Conservation (phyloP, 2,113 vertebrate species). For the Pterocles burchelli region DNA sequence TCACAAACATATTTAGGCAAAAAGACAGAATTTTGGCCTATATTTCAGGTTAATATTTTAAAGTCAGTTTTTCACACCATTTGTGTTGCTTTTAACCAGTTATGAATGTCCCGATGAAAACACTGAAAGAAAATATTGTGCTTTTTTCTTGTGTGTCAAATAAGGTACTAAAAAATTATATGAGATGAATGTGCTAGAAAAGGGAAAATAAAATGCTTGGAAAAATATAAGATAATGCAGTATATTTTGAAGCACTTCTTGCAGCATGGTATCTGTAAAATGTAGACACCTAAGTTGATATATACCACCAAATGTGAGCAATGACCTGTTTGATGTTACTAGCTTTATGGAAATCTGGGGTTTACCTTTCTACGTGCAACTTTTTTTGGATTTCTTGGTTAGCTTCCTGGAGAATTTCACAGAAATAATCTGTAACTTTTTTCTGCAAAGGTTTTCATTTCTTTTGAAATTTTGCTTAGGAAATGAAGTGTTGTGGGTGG, state of each 20-base stretch:
- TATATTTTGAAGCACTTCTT: not conserved
- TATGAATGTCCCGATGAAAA: not conserved
- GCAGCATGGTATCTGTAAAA: not conserved
- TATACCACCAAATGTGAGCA: not conserved
- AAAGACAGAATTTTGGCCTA: not conserved
- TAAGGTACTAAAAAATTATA: not conserved
- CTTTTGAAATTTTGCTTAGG: not conserved
- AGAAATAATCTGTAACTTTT: not conserved
- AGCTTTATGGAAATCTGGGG: not conserved
- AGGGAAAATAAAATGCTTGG: not conserved
- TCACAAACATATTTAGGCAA: not conserved
- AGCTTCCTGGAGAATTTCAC: not conserved
- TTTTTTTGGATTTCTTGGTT: not conserved
- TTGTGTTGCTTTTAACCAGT: not conserved
- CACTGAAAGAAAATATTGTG: not conserved
- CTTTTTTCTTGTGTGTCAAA: not conserved
- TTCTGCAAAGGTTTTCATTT: not conserved
- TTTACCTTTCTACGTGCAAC: not conserved
- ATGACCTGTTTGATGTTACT: not conserved
- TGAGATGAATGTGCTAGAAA: not conserved
- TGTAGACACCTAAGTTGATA: not conserved
- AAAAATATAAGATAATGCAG: not conserved
- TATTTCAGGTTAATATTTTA: not conserved
- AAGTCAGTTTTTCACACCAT: not conserved
- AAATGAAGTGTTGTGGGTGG: not conserved